These are phyloP conservation scores for Colletes collaris DNA, from an alignment of 2,888 invertebrate genomes.

Conservation along the genomic window DNA sequence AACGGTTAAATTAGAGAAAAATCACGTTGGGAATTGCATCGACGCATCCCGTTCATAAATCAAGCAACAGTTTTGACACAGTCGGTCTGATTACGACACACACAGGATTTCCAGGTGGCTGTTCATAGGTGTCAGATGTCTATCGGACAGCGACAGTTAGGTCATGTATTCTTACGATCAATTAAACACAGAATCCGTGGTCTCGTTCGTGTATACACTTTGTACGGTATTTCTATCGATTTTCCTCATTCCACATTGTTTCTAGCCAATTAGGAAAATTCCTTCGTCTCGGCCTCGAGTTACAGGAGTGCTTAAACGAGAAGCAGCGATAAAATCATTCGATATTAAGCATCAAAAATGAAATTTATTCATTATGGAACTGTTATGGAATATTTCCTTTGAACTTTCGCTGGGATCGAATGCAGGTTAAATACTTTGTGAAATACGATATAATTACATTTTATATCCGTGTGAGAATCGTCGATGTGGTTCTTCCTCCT, in stretches of 20 bases:
- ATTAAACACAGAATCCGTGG: conserved; percentile 12
- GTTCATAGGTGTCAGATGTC: conserved; percentile 36
- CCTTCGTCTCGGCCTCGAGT: background rate
- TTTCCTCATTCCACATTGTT: background rate
- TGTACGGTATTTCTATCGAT: background rate
- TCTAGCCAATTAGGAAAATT: conserved; percentile 10
- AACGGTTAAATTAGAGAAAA: conserved; percentile 11
- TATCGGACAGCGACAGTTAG: conserved; percentile 38
- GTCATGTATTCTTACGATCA: conserved; percentile 14
- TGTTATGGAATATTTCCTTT: too few species aligned
- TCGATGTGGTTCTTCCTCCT: too few species aligned
- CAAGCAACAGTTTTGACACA: conserved; percentile 21
- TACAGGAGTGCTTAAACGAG: background rate
- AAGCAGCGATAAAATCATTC: background rate
- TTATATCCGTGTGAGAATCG: too few species aligned
- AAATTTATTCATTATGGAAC: background rate
- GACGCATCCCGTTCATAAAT: conserved; percentile 11
- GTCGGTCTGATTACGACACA: conserved; percentile 27
- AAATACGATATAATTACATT: too few species aligned
- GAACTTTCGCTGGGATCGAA: too few species aligned
- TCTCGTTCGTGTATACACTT: conserved; percentile 3
- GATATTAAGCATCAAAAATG: background rate
- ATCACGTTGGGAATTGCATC: background rate
- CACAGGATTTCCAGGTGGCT: conserved; percentile 40
- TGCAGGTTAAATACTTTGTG: too few species aligned